Evolutionary conservation across 1,140 invertebrate genomes (phyloP).

Genomic region (Tribolium madens): DNA sequence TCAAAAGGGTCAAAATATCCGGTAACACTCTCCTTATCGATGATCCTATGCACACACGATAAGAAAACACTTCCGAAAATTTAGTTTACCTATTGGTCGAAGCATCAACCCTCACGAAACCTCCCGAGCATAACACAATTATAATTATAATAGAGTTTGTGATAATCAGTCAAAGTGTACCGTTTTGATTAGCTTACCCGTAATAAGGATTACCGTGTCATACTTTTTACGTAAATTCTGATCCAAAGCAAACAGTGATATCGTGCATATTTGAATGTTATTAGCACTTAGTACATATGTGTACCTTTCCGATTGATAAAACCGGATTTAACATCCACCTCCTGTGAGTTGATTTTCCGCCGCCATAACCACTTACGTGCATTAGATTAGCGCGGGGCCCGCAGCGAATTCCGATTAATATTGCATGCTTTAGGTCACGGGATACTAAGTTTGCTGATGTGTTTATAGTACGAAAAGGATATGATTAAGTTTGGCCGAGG

Average conservation of each 20-base stretch:
- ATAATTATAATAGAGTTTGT: no score
- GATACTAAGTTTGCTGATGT: constrained; percentile 28
- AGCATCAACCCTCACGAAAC: no score
- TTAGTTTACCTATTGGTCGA: no score
- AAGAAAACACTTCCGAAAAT: no score
- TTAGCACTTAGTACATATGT: constrained; percentile 27
- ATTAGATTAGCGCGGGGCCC: constrained; percentile 54
- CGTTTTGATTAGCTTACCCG: neutral
- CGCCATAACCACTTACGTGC: constrained; percentile 50
- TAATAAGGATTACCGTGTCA: constrained; percentile 9
- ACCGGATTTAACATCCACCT: constrained; percentile 46
- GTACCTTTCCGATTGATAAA: constrained; percentile 43
- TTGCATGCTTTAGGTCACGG: constrained; percentile 50
- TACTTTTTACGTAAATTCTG: neutral
- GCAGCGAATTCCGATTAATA: constrained; percentile 55
- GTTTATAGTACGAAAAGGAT: constrained; percentile 19
- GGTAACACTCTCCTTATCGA: no score
- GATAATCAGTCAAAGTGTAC: neutral
- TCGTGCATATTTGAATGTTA: constrained; percentile 16
- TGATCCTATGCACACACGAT: no score
- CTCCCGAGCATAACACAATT: no score
- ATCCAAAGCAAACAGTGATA: constrained; percentile 1
- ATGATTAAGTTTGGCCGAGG: neutral
- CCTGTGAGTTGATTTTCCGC: constrained; percentile 46
- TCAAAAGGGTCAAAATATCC: no score